Percentiles rank a stretch among this genome's conserved stretches.
Conservation (phyloP, 2,888 invertebrate genomes). For the Eubasilissa splendida region DNA sequence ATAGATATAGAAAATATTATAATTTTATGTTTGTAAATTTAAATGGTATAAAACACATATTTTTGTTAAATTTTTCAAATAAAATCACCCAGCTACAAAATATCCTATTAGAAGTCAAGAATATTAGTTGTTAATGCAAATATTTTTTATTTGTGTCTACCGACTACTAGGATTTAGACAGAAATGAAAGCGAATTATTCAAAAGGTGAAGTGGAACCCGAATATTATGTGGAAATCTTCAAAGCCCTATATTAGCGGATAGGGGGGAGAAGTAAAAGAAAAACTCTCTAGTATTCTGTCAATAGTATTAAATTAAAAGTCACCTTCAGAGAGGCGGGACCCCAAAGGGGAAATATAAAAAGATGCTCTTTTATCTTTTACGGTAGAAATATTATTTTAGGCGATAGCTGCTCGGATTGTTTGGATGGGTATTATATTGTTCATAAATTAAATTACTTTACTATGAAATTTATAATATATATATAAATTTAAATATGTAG, state of each 20-base stretch:
- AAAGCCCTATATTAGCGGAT: background rate
- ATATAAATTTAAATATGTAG: too few relatives aligned
- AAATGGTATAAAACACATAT: too few relatives aligned
- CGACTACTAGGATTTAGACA: conserved; percentile 29
- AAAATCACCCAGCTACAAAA: conserved; percentile 10
- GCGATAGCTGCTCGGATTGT: too few relatives aligned
- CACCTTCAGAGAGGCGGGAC: conserved; percentile 27
- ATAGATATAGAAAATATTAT: too few relatives aligned
- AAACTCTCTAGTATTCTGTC: conserved; percentile 36
- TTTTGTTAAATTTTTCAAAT: background rate
- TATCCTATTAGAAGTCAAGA: conserved; percentile 26
- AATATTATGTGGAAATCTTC: conserved; percentile 23
- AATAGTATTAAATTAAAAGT: conserved; percentile 47
- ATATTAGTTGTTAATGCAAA: conserved; percentile 44
- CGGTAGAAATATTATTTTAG: background rate
- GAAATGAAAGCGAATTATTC: conserved; percentile 50
- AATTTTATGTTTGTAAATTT: too few relatives aligned
- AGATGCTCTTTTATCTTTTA: conserved; percentile 28
- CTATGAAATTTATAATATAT: too few relatives aligned
- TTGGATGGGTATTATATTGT: too few relatives aligned
- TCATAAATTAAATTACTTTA: too few relatives aligned
- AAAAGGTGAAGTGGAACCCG: conserved; percentile 37
- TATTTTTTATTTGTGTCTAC: conserved; percentile 15
- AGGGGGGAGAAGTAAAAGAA: conserved; percentile 11
- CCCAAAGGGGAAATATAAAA: conserved; percentile 23